A percentile compares a stretch with the other conserved stretches of the same genome.
These are phyloP conservation scores for Pogonocichla stellata DNA, from an alignment of 2,113 vertebrate genomes.

Conservation along the genomic window DNA sequence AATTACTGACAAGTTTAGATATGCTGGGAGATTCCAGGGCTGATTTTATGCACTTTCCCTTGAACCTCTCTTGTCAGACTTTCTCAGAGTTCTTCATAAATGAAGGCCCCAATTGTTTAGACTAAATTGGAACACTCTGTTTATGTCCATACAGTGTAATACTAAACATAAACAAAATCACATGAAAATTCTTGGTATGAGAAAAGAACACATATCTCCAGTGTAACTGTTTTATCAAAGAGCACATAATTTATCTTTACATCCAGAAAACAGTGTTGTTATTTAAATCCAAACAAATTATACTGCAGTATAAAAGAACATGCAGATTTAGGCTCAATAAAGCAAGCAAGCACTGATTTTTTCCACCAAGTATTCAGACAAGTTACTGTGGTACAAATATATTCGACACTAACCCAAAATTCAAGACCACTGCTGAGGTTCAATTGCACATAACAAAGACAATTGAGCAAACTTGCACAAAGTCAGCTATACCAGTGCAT, in stretches of 20 bases:
- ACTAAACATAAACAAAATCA: constrained; percentile 46
- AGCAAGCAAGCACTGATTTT: neutral
- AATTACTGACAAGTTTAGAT: constrained; percentile 35
- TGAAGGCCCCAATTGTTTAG: constrained; percentile 60
- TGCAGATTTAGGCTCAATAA: neutral
- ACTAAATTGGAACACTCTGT: constrained; percentile 60
- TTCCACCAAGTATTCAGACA: neutral
- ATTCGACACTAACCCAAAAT: neutral
- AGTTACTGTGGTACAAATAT: neutral
- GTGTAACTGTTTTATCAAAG: neutral
- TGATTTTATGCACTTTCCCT: neutral
- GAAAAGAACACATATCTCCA: constrained; percentile 22
- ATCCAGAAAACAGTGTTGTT: neutral
- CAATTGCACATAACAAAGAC: neutral
- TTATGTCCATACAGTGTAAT: constrained; percentile 46
- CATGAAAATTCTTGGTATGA: constrained; percentile 39
- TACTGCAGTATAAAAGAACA: neutral
- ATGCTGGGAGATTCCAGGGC: neutral
- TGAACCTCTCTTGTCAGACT: neutral
- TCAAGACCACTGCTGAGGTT: neutral
- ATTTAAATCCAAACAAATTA: neutral
- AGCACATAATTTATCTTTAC: constrained; percentile 2
- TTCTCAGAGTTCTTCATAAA: constrained; percentile 64
- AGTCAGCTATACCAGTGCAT: neutral
- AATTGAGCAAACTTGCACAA: neutral